Percentiles rank a stretch among this genome's conserved stretches.
phyloP scores from a whole-genome alignment of 2,797 vertebrate species.

The Florisuga fusca region DNA sequence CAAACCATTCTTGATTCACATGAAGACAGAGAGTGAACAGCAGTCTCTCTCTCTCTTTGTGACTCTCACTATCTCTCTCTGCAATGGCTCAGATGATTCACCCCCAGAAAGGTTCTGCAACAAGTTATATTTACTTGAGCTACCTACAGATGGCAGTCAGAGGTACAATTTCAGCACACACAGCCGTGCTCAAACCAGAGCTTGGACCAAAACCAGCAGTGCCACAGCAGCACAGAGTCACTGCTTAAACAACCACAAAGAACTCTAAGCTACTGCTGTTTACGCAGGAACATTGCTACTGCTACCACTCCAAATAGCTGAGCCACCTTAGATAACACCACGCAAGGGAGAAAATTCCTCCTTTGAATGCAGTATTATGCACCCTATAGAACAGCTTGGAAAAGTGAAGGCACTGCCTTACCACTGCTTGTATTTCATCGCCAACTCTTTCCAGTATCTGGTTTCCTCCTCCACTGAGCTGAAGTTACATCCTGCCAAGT shows the following conservation, averaged over 20 bases:
- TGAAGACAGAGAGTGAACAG: not conserved
- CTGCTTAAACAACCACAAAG: not conserved
- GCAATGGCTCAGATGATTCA: not conserved
- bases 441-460: constrained; percentile 91
- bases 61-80: too few relatives aligned
- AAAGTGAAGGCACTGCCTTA: constrained; percentile 56
- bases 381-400: not conserved
- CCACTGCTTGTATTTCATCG: constrained; percentile 89
- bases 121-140: fast-evolving
- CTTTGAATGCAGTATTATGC: not conserved
- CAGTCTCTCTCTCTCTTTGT: not conserved
- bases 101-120: not conserved
- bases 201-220: not conserved
- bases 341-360: too few relatives aligned
- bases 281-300: not conserved
- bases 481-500: constrained; percentile 78
- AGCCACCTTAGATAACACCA: not conserved
- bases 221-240: not conserved
- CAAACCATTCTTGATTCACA: not conserved
- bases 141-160: not conserved
- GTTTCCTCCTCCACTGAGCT: constrained; percentile 88
- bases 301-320: not conserved
- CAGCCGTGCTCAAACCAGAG: not conserved
- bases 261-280: not conserved
- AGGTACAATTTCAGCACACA: not conserved